A percentile compares a stretch with the other conserved stretches of the same genome.
Conservation (phyloP, 2,113 vertebrate genomes). For the Psephotus haematonotus region DNA sequence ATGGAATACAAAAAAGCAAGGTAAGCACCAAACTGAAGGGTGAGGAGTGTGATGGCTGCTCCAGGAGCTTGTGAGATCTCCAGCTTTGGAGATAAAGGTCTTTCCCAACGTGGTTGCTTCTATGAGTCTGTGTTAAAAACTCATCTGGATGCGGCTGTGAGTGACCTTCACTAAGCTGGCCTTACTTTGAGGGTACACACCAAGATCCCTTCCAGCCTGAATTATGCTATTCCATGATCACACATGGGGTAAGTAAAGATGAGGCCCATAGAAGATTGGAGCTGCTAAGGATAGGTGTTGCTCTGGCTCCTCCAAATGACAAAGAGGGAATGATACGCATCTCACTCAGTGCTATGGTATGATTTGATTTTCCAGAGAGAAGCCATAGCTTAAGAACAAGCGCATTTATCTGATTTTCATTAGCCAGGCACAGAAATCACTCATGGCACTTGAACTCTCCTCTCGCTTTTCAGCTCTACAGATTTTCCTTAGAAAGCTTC, state of each 20-base stretch:
- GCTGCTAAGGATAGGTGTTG: background rate
- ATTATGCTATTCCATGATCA: no score
- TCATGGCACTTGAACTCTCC: background rate
- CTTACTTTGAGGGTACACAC: background rate
- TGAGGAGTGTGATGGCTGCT: background rate
- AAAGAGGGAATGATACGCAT: background rate
- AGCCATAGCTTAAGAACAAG: background rate
- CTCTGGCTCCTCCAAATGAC: background rate
- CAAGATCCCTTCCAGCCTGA: background rate
- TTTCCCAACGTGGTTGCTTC: background rate
- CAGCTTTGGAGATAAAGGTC: background rate
- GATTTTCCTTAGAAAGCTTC: conserved; percentile 13
- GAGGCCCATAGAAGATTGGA: background rate
- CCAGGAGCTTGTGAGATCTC: background rate
- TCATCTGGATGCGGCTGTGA: background rate
- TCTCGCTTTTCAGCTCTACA: background rate
- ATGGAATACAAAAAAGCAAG: background rate
- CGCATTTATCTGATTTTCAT: background rate
- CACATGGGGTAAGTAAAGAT: background rate
- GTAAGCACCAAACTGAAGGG: background rate
- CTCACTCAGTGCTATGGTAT: background rate
- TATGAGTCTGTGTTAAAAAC: background rate
- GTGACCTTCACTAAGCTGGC: background rate
- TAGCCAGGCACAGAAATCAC: background rate
- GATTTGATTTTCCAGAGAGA: background rate